Evolutionary conservation across 2,113 vertebrate genomes (phyloP).

Genomic region (Lontra canadensis): DNA sequence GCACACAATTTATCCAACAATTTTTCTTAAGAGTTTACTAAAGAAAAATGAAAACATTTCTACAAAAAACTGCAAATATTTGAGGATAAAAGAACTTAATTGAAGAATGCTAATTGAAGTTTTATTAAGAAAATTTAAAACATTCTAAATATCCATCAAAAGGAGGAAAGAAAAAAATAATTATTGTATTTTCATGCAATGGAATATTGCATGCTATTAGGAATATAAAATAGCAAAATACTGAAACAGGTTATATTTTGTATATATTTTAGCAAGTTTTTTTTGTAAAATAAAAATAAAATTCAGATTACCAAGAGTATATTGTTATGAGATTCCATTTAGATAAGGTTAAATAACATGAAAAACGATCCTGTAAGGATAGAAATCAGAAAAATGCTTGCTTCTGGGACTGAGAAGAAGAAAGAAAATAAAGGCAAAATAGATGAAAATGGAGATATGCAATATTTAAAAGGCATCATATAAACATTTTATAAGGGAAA

Average conservation of each 20-base stretch:
- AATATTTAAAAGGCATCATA: neutral
- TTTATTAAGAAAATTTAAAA: neutral
- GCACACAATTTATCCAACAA: neutral
- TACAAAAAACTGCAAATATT: neutral
- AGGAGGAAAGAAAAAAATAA: neutral
- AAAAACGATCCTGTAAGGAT: neutral
- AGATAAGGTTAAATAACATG: neutral
- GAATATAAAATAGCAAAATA: neutral
- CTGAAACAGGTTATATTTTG: neutral
- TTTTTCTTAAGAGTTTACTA: neutral
- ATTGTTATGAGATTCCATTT: neutral
- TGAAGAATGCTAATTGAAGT: neutral
- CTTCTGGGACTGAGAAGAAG: neutral
- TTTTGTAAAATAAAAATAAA: neutral
- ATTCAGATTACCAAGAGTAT: neutral
- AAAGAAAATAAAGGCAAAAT: neutral
- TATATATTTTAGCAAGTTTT: neutral
- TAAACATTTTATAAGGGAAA: neutral
- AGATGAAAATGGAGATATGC: neutral
- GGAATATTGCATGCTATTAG: neutral
- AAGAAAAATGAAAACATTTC: neutral
- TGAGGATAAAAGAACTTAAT: neutral
- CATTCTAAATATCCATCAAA: neutral
- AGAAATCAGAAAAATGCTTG: neutral
- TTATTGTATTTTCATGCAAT: neutral